Conservation (phyloP, 2,888 invertebrate species). For the Nephrotoma flavescens region DNA sequence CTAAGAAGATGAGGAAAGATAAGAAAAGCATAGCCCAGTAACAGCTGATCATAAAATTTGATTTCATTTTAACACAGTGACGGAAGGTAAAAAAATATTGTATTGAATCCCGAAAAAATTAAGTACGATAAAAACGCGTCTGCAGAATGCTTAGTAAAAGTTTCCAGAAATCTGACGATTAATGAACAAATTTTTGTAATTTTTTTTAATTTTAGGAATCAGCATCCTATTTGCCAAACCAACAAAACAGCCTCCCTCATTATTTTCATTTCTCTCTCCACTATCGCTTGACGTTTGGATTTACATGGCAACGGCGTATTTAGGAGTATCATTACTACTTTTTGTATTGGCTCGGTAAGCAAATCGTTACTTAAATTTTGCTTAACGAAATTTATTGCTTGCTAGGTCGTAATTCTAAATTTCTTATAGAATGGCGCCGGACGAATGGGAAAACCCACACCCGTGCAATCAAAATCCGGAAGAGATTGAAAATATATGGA, state of each 20-base stretch:
- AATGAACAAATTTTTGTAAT: neutral
- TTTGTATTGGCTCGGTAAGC: slow-evolving; percentile 58
- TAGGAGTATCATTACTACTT: slow-evolving; percentile 60
- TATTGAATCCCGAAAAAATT: neutral
- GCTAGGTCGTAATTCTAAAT: neutral
- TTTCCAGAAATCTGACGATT: no score
- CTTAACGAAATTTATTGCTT: neutral
- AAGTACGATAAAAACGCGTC: no score
- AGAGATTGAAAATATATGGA: slow-evolving; percentile 79
- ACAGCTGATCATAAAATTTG: no score
- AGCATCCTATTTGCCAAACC: slow-evolving; percentile 70
- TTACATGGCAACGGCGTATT: slow-evolving; percentile 68
- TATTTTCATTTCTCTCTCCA: slow-evolving; percentile 75
- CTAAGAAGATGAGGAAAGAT: no score
- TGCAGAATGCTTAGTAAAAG: no score
- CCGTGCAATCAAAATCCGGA: slow-evolving; percentile 73
- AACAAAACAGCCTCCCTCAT: slow-evolving; percentile 53
- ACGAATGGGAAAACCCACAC: slow-evolving; percentile 89
- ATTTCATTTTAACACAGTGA: no score
- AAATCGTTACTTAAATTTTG: neutral
- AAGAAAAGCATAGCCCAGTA: neutral
- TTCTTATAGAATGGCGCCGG: slow-evolving; percentile 58
- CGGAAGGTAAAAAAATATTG: neutral
- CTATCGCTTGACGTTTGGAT: slow-evolving; percentile 71
- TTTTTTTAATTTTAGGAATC: slow-evolving; percentile 29